Percentiles rank a stretch among this genome's conserved stretches.
These are phyloP conservation scores for Eretmocerus hayati DNA, from an alignment of 2,888 invertebrate genomes.

Conservation along the genomic window DNA sequence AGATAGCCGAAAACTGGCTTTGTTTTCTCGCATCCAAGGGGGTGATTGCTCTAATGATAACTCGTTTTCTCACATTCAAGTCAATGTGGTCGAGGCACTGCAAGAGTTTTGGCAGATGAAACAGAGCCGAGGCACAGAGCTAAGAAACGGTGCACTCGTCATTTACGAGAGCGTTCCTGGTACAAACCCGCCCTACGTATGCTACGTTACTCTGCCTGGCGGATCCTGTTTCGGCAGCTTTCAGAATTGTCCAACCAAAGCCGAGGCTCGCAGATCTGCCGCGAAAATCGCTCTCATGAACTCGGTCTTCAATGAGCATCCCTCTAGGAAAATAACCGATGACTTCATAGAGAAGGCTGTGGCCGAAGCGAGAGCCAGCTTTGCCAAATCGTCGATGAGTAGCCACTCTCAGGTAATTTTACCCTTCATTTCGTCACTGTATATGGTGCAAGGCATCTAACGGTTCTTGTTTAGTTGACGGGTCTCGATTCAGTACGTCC, in stretches of 20 bases:
- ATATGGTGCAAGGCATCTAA: too few relatives aligned
- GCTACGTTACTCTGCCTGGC: conserved; percentile 90
- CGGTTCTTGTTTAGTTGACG: too few relatives aligned
- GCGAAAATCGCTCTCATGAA: conserved; percentile 96
- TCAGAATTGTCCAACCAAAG: conserved; percentile 91
- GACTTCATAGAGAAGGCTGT: conserved; percentile 93
- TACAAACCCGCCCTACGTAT: conserved; percentile 85
- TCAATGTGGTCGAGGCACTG: conserved; percentile 90
- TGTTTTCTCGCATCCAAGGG: too few relatives aligned
- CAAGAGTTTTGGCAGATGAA: conserved; percentile 99
- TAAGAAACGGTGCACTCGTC: conserved; percentile 82
- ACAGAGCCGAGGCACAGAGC: conserved; percentile 76
- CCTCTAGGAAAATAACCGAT: conserved; percentile 83
- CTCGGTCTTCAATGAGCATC: conserved; percentile 94
- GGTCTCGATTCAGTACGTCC: too few relatives aligned
- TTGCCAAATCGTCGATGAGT: conserved; percentile 36
- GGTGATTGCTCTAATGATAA: too few relatives aligned
- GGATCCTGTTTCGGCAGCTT: conserved; percentile 95
- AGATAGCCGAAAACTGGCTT: too few relatives aligned
- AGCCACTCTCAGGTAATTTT: conserved; percentile 14
- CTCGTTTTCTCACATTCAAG: conserved; percentile 55
- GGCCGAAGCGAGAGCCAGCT: conserved; percentile 78
- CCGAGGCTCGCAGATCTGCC: conserved; percentile 87
- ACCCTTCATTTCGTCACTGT: too few relatives aligned
- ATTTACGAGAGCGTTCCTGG: conserved; percentile 93